phyloP scores from a whole-genome alignment of 2,888 invertebrate genomes.

The Seira ritae region DNA sequence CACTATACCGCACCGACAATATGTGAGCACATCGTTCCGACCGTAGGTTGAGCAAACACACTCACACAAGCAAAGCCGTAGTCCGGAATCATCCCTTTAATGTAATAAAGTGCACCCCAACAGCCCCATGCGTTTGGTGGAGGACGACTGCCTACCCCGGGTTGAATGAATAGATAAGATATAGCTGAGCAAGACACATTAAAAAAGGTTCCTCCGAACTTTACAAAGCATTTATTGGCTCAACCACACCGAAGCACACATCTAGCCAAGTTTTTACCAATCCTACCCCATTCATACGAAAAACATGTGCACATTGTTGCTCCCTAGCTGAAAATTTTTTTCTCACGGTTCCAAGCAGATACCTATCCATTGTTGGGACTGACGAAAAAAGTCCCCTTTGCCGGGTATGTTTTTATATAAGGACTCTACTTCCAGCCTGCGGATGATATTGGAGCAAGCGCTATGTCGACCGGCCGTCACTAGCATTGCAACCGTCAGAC shows the following conservation, averaged over 20 bases:
- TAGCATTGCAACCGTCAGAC: constrained; percentile 72
- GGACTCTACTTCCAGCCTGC: constrained; percentile 44
- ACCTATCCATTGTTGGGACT: constrained; percentile 15
- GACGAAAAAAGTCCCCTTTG: not conserved
- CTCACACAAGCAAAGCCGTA: constrained; percentile 31
- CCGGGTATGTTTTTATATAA: not conserved
- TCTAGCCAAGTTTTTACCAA: too few species aligned
- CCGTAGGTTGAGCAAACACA: constrained; percentile 23
- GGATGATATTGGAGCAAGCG: constrained; percentile 51
- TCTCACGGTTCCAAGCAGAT: not conserved
- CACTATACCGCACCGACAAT: too few species aligned
- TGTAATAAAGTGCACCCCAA: constrained; percentile 33
- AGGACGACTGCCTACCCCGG: constrained; percentile 53
- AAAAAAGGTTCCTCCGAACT: too few species aligned
- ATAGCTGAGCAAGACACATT: too few species aligned
- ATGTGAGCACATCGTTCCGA: too few species aligned
- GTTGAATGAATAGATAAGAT: constrained; percentile 13
- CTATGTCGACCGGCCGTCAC: constrained; percentile 70
- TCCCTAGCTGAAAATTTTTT: not conserved
- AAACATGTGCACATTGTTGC: not conserved
- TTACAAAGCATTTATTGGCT: too few species aligned
- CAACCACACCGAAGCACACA: too few species aligned
- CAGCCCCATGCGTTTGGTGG: constrained; percentile 32
- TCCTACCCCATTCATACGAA: too few species aligned
- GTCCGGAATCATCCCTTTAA: constrained; percentile 47